Evolutionary conservation across 2,888 invertebrate species (phyloP), one percentile per base, ranked within the genome.

Genomic region (Slavum lentiscoides): DNA sequence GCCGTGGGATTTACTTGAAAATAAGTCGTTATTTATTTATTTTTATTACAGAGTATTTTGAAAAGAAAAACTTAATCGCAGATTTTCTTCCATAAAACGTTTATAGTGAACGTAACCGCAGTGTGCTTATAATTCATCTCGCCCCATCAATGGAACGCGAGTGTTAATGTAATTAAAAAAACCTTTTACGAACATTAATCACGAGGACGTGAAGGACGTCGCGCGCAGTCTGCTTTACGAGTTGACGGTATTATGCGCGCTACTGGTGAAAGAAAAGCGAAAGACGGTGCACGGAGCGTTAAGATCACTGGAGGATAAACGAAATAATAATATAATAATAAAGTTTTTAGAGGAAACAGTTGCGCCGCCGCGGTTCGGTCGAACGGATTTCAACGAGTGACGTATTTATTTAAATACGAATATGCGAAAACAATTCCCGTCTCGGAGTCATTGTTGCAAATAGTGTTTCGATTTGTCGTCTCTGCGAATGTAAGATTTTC

Each of bases 111-210:
- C 68, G 30, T 30, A 30, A 30, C 30, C 68, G 53, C 30, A 30
- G 30, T 4, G 30, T 30, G 49, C 53, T 69, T 69, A 53, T 30
- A 4, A 53, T 49, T 70, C 55, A 70, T 70, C 55, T 55, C 55
- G 2, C 30, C 30, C 30, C 21, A 55, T 70, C 53, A 37, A 72
- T 72, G 37, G 59, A 59, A 72, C 37, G 59, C 37, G n/a, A 59
- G 72, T 30, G 30, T 72, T 72, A 39, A 72, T 59, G 61, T 73
- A 61, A 73, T 73, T 73, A 61, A 73, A 30, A n/a, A 30, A 73
- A 73, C 72, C 61, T 73, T 73, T 59, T 61, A 59, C 21, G 43
- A 61, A 59, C 72, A 61, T 73, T 73, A 61, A 73, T 73, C 72
- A 61, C 72, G 61, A 19, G 61, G 30, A 30, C 30, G 43, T 19